Base-by-base conservation (phyloP, 2,797 vertebrate species). In the Perdix hodgsoniae region DNA sequence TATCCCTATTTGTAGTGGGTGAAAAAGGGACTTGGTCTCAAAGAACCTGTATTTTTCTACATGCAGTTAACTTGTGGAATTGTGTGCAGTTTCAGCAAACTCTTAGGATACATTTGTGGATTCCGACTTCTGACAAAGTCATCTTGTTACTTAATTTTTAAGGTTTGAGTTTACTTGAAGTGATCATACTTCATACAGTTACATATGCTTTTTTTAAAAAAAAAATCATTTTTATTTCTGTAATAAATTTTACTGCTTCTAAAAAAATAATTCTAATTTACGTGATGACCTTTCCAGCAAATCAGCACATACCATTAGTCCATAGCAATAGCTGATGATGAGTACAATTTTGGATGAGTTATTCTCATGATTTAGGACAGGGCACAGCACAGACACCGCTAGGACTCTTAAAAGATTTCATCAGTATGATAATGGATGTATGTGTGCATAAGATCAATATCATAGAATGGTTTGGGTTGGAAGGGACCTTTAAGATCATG, bases 381-480 rank as follows among this genome's bases (percentile, higher is more conserved):
- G 12, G 4, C 31, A 22, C 44, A 39, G 11, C 49, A 24, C 13
- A 65, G 40, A 35, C 4, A 9, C 7, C 2, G 39, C 3, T 35
- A 10, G n/a, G 49, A n/a, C 44, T 42, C 29, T 31, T 64, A 10
- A 31, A 75, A 39, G 27, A 6, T 45, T 63, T 15, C 22, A 44
- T 2, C 9, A 2, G 44, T 61, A 19, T 60, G 45, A 22, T 56
- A 24, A 45, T 9, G 3, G 40, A 69, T 22, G 22, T 40, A 26
- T 64, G 14, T 42, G 24, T 2, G 17, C 1, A 0, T 15, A 44
- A 59, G 47, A 40, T 88, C 10, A 47, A 1, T 24, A 31, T 54
- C 16, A 18, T 18, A 18, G 52, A 54, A 54, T 54, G 27, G 16
- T 52, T 52, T 52, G 27, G 15, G 50, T 52, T 54, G 16, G 52